phyloP scores from a whole-genome alignment of 2,888 invertebrate genomes.

The Trilocha varians region DNA sequence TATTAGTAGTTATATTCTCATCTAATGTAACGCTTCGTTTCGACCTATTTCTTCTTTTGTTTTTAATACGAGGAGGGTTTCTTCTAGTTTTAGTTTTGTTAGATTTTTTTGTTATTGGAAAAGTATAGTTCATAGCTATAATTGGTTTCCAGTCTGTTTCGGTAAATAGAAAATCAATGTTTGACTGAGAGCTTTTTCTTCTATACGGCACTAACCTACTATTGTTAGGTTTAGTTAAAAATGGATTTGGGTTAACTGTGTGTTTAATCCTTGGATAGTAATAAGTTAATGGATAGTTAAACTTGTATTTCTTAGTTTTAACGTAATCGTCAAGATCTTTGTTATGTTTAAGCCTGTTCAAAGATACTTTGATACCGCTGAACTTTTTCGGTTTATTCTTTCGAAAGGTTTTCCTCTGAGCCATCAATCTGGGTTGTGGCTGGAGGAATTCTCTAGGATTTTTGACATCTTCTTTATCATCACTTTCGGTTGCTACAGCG shows the following conservation, averaged over 20 bases:
- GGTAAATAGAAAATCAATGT: constrained; percentile 16
- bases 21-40: constrained; percentile 25
- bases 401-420: constrained; percentile 54
- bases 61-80: constrained; percentile 21
- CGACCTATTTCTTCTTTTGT: constrained; percentile 29
- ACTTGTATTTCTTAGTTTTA: constrained; percentile 63
- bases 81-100: constrained; percentile 15
- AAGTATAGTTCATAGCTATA: constrained; percentile 29
- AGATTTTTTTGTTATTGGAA: background rate
- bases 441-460: constrained; percentile 51
- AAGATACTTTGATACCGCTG: constrained; percentile 48
- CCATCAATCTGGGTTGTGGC: constrained; percentile 58
- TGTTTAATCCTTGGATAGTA: constrained; percentile 61
- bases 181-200: constrained; percentile 24
- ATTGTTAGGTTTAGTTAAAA: constrained; percentile 36
- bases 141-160: constrained; percentile 57
- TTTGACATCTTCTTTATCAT: constrained; percentile 37
- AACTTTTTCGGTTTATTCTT: constrained; percentile 56
- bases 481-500: constrained; percentile 47
- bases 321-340: constrained; percentile 61
- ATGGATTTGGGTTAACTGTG: constrained; percentile 48
- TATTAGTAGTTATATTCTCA: constrained; percentile 3
- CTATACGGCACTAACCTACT: constrained; percentile 41
- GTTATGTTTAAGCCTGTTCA: constrained; percentile 54
- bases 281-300: constrained; percentile 56